These are phyloP conservation scores for Aplysina aerophoba DNA, from an alignment of 37 sponge, comb jelly and placozoan genomes.

Conservation along the genomic window DNA sequence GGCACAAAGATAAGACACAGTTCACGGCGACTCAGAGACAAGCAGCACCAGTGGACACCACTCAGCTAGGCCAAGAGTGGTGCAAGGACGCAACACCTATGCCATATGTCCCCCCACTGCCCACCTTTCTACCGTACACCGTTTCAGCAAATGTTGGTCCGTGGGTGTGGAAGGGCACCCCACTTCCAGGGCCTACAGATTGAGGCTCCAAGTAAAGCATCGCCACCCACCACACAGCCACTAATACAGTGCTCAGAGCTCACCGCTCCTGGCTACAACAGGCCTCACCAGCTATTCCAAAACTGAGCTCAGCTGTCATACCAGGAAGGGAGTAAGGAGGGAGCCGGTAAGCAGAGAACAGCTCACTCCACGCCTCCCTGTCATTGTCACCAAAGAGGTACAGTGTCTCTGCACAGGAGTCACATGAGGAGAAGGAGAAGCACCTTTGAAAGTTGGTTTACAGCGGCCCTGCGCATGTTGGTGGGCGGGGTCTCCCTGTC, in stretches of 20 bases:
- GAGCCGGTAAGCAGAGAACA: constrained; percentile 70
- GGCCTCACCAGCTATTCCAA: constrained; percentile 81
- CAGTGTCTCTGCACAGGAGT: constrained; percentile 62
- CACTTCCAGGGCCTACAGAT: constrained; percentile 77
- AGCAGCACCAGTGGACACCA: no score
- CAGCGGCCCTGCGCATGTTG: no score
- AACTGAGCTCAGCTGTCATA: constrained; percentile 75
- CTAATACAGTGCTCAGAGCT: no score
- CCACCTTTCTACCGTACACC: constrained; percentile 86
- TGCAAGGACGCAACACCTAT: no score
- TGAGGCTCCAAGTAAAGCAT: not conserved
- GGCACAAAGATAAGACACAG: no score
- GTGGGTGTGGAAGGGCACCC: constrained; percentile 89
- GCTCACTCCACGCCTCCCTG: constrained; percentile 62
- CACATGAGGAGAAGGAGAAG: not conserved
- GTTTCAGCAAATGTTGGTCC: constrained; percentile 90
- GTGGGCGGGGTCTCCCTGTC: no score
- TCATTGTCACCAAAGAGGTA: constrained; percentile 91
- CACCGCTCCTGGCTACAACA: no score
- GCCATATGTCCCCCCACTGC: not conserved
- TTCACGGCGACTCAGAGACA: no score
- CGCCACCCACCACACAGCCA: no score
- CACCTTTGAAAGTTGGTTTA: no score
- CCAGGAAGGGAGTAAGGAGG: constrained; percentile 73
- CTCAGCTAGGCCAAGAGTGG: not conserved